Evolutionary conservation across 2,888 invertebrate species (phyloP), one percentile per base, ranked within the genome.

Genomic region (Orthosia gothica): DNA sequence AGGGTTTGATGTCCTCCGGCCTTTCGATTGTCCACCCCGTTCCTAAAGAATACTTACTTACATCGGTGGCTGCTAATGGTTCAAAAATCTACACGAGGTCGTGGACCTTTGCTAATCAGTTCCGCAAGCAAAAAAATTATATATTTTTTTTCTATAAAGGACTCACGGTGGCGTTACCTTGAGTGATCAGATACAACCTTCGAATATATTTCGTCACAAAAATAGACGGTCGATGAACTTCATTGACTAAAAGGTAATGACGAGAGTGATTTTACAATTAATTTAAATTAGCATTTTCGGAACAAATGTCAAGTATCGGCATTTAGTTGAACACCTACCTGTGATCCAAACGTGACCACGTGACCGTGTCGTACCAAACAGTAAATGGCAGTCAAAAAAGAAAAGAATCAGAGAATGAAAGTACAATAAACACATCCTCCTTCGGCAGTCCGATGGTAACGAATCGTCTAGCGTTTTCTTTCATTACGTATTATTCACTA

Each of bases 141-240:
- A 3, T 82, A 65, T 84, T 91, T 91, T 91, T 92, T 91, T 89
- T 89, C 78, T 86, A 81, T 82, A 77, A 66, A 87, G 92, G 93
- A 92, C 92, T 92, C 92, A n/a, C 88, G 87, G 91, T 84, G 88
- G 85, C 87, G 84, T 91, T 93, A 91, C 93, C 93, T 94, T 93
- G 91, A 80, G 85, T 88, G 89, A 82, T 90, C 86, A 88, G 90
- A 90, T 91, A 91, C 93, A 93, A 95, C 94, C 95, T 95, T 95
- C 93, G 90, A 79, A 83, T 84, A 88, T 92, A 92, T 93, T 93
- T 94, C 94, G 92, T 94, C 93, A 93, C 90, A 87, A 91, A 90
- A 89, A 82, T 81, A 69, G 85, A 88, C 90, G 95, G 94, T 93
- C 95, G 87, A 83, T 92, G 93, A 95, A 91, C 95, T 91, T 83